Conservation (phyloP, 2,797 vertebrate genomes). For the Lepus townsendii region DNA sequence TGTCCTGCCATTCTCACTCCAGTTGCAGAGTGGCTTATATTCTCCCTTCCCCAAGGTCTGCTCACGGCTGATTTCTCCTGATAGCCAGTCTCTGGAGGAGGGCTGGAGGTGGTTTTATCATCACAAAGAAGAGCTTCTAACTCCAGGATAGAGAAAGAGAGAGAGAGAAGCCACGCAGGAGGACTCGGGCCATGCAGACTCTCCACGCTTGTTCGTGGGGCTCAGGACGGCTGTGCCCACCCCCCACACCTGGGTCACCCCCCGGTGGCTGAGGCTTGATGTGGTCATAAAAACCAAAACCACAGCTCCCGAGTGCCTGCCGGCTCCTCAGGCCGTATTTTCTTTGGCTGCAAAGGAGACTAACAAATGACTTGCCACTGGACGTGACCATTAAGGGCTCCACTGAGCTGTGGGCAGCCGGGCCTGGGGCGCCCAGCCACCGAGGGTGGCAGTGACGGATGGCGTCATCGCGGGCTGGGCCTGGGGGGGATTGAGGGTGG, state of each 20-base stretch:
- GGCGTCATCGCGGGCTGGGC: constrained; percentile 13
- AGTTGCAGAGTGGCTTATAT: rapidly evolving
- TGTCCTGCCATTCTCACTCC: rapidly evolving
- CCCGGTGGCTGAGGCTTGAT: not conserved
- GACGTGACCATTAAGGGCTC: constrained; percentile 69
- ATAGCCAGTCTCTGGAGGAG: not conserved
- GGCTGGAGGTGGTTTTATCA: not conserved
- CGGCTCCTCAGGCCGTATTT: constrained; percentile 65
- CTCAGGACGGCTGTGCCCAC: not conserved
- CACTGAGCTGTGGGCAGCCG: constrained; percentile 69
- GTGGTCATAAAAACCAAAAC: not conserved
- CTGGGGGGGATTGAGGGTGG: not conserved
- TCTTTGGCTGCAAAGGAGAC: constrained; percentile 72
- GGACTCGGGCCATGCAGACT: rapidly evolving
- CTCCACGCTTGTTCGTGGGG: not conserved
- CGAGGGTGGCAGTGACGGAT: constrained; percentile 36
- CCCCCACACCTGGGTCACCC: not conserved
- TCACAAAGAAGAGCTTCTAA: not conserved
- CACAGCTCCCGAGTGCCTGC: not conserved
- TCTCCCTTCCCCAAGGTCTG: rapidly evolving
- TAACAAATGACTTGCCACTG: constrained; percentile 75
- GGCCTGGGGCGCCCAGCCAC: constrained; percentile 48
- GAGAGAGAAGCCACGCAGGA: too few relatives aligned
- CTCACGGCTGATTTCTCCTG: not conserved
- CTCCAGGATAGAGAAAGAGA: rapidly evolving